Evolutionary conservation across 1,140 invertebrate genomes (phyloP).

Genomic region (Globodera ellingtonae): DNA sequence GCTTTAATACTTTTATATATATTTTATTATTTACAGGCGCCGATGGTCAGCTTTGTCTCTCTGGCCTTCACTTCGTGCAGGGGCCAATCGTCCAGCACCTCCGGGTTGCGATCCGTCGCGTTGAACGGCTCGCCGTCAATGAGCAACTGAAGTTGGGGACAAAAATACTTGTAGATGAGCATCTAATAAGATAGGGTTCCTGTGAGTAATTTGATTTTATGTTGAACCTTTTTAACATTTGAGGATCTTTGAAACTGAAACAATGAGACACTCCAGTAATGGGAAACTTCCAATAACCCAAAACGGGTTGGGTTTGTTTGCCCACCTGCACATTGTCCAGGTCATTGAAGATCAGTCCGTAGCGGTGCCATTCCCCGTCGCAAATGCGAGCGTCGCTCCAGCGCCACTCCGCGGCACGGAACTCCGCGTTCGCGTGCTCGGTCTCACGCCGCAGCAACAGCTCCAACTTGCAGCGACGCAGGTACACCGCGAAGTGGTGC

Average conservation of each 20-base stretch:
- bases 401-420: conserved; percentile 94
- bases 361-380: conserved; percentile 98
- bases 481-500: conserved; percentile 93
- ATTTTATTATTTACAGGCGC: not conserved
- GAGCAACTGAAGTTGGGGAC: conserved; percentile 31
- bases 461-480: conserved; percentile 92
- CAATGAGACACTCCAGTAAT: no score
- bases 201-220: no score
- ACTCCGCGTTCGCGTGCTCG: conserved; percentile 86
- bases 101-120: conserved; percentile 72
- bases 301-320: no score
- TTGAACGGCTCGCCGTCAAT: conserved; percentile 81
- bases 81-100: conserved; percentile 99
- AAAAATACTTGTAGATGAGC: no score
- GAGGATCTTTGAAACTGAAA: no score
- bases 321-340: conserved; percentile 72
- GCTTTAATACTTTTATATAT: conserved; percentile 71
- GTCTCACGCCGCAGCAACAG: conserved; percentile 87
- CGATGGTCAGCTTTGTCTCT: conserved; percentile 70
- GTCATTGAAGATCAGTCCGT: conserved; percentile 84
- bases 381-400: conserved; percentile 87
- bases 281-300: no score
- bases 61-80: conserved; percentile 81
- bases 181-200: no score
- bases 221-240: no score